Evolutionary conservation across 2,113 vertebrate species (phyloP).

Genomic region (Orcinus orca): DNA sequence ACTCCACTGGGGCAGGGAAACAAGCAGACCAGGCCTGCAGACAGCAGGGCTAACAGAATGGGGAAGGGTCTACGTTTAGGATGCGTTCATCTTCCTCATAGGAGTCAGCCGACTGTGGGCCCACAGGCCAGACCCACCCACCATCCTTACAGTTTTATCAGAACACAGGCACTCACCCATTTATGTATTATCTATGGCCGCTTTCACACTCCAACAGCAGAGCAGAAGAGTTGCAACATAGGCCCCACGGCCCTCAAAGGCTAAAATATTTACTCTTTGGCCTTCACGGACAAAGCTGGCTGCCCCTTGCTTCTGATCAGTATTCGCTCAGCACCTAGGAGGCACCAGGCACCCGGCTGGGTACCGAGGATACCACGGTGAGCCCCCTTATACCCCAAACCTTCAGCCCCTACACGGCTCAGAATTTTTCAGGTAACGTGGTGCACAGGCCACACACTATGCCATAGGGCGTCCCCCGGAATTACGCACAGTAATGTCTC

Average conservation of each 20-base stretch:
- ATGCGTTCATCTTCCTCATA: background rate
- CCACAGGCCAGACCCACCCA: background rate
- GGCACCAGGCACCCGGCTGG: background rate
- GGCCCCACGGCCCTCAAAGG: background rate
- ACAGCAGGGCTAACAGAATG: background rate
- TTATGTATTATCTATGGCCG: background rate
- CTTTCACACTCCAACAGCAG: background rate
- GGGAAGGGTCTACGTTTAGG: background rate
- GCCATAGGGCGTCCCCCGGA: background rate
- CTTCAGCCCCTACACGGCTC: background rate
- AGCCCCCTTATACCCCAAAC: background rate
- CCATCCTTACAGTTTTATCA: background rate
- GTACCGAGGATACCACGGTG: background rate
- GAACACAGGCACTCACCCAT: background rate
- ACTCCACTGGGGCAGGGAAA: background rate
- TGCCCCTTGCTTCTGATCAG: background rate
- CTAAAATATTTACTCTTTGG: background rate
- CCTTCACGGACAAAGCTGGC: background rate
- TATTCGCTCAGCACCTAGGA: background rate
- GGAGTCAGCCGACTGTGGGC: background rate
- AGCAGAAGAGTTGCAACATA: background rate
- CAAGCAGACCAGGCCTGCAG: background rate
- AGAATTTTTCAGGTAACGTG: background rate
- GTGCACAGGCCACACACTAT: no score
- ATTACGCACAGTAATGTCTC: background rate